These are phyloP conservation scores for Beris chalybata DNA, from an alignment of 2,888 invertebrate species.

Conservation along the genomic window DNA sequence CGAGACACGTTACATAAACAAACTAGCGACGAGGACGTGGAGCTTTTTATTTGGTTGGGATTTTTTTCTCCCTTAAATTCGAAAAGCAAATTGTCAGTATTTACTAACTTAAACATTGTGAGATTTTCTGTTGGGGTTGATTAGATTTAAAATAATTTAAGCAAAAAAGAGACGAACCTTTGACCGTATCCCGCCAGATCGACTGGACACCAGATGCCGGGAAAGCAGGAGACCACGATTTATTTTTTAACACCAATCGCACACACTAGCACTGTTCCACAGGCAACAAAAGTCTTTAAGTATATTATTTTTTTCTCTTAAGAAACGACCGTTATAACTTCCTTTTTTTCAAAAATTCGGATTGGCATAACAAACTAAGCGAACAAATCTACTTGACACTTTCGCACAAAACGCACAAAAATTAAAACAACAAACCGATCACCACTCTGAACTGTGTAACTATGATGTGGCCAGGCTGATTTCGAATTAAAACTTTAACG, in stretches of 20 bases:
- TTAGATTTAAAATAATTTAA: neutral
- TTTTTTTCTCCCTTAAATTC: neutral
- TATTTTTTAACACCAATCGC: constrained; percentile 8
- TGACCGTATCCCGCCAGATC: constrained; percentile 44
- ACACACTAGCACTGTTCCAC: constrained; percentile 21
- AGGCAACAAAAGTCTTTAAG: constrained; percentile 2
- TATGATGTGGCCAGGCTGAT: neutral
- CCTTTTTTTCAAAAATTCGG: neutral
- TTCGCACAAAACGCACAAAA: constrained; percentile 4
- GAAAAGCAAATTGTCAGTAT: neutral
- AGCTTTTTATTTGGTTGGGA: too few relatives aligned
- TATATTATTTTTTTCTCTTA: neutral
- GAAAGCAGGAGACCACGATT: constrained; percentile 5
- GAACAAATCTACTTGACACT: constrained; percentile 1
- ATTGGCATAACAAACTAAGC: too few relatives aligned
- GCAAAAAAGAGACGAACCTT: constrained; percentile 40
- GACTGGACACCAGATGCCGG: constrained; percentile 25
- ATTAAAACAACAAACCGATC: neutral
- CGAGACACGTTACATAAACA: constrained; percentile 26
- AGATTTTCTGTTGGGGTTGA: neutral
- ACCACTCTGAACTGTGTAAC: neutral
- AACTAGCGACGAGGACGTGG: neutral
- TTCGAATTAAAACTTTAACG: neutral
- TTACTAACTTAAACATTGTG: neutral
- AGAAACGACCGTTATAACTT: constrained; percentile 6